These are phyloP conservation scores for Hippocampus zosterae DNA, from an alignment of 2,113 vertebrate genomes.

Conservation along the genomic window DNA sequence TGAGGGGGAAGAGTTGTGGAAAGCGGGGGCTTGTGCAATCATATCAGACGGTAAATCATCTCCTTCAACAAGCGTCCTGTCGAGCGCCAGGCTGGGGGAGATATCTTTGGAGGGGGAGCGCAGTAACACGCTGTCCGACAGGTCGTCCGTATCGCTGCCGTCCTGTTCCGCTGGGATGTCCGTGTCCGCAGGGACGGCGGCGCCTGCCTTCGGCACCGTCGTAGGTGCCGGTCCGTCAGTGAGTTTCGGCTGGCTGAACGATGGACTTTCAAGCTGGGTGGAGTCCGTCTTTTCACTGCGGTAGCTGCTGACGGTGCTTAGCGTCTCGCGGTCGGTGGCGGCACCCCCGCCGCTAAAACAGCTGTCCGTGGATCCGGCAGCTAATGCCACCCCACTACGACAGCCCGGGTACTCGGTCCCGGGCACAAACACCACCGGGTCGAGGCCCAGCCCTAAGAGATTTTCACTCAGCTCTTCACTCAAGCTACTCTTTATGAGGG, in stretches of 20 bases:
- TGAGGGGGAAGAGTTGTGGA: conserved; percentile 73
- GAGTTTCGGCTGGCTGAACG: conserved; percentile 62
- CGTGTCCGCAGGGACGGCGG: conserved; percentile 17
- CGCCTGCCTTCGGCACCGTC: conserved; percentile 35
- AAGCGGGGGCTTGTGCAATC: conserved; percentile 52
- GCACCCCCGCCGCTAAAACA: conserved; percentile 80
- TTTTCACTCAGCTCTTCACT: conserved; percentile 86
- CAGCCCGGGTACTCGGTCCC: conserved; percentile 66
- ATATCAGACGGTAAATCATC: conserved; percentile 62
- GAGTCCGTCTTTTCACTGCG: conserved; percentile 88
- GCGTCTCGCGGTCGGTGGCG: conserved; percentile 80
- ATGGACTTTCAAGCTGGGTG: conserved; percentile 85
- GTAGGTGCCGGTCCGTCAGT: conserved; percentile 33
- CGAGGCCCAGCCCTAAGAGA: conserved; percentile 76
- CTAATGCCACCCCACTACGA: conserved; percentile 69
- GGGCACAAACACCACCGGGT: conserved; percentile 67
- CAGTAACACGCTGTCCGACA: conserved; percentile 77
- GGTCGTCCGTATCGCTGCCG: conserved; percentile 79
- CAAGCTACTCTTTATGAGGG: conserved; percentile 82
- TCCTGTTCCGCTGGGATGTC: conserved; percentile 58
- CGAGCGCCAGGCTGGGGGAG: conserved; percentile 72
- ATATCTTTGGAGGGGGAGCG: conserved; percentile 74
- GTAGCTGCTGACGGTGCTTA: conserved; percentile 84
- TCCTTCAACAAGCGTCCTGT: conserved; percentile 75
- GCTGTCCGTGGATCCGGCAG: conserved; percentile 85